phyloP scores from a whole-genome alignment of 2,797 vertebrate species.

The Rhynchonycteris naso region DNA sequence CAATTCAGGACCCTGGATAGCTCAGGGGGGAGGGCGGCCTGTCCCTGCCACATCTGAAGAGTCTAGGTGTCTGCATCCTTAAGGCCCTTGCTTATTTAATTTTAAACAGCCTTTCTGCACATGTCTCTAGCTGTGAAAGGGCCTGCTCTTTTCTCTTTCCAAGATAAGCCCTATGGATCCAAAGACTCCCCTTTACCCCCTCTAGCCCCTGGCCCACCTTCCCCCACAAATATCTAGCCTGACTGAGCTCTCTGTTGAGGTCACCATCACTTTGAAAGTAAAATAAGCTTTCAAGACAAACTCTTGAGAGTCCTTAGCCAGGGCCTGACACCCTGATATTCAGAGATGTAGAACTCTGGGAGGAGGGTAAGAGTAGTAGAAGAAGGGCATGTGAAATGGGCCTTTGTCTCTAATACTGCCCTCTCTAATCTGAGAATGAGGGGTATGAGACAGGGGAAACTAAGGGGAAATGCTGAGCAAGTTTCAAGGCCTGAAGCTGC shows the following conservation, averaged over 20 bases:
- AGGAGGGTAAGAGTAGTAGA: not conserved
- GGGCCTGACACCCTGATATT: not conserved
- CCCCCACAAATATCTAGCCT: not conserved
- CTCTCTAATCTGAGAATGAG: not conserved
- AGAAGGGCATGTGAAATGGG: not conserved
- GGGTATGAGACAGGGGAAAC: not conserved
- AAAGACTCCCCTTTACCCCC: not conserved
- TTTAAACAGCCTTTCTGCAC: slow-evolving; percentile 10
- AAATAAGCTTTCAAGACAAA: slow-evolving; percentile 47
- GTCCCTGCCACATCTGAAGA: not conserved
- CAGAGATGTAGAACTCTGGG: not conserved
- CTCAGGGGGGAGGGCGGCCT: not conserved
- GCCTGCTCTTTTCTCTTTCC: slow-evolving; percentile 21
- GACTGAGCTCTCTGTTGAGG: slow-evolving; percentile 30
- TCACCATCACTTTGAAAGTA: slow-evolving; percentile 24
- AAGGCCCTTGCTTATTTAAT: slow-evolving; percentile 12
- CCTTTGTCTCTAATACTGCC: slow-evolving; percentile 16
- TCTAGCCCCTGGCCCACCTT: not conserved
- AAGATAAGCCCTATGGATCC: not conserved
- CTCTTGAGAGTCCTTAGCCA: slow-evolving; percentile 28
- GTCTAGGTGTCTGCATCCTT: not conserved
- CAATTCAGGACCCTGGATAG: slow-evolving; percentile 78
- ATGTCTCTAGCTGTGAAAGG: not conserved
- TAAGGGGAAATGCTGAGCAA: not conserved
- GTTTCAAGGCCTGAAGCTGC: slow-evolving; percentile 7